Evolutionary conservation across 2,113 vertebrate genomes (phyloP).

Genomic region (Epinephelus lanceolatus): DNA sequence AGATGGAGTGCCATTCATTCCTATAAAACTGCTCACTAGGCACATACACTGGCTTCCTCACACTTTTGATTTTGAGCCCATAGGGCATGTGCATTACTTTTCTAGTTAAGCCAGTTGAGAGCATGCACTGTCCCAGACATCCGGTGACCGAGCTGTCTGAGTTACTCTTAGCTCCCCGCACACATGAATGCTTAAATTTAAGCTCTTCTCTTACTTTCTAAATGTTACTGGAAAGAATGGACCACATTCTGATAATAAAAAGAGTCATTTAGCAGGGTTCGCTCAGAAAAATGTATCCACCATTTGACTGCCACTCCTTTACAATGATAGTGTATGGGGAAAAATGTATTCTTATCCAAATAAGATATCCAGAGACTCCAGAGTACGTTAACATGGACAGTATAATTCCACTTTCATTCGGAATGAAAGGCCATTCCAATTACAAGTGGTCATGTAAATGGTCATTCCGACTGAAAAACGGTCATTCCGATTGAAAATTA

Average conservation of each 20-base stretch:
- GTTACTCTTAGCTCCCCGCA: background rate
- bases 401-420: too few species aligned
- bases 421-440: too few species aligned
- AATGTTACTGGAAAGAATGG: slow-evolving; percentile 1
- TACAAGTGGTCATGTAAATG: too few species aligned
- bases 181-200: background rate
- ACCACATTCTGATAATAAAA: background rate
- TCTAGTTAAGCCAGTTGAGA: background rate
- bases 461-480: too few species aligned
- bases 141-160: background rate
- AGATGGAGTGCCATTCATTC: background rate
- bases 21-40: background rate
- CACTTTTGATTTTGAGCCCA: background rate
- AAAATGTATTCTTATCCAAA: background rate
- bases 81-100: background rate
- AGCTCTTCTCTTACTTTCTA: background rate
- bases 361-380: background rate
- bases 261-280: background rate
- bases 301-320: background rate
- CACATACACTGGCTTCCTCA: background rate
- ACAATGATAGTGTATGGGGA: background rate
- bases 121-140: background rate
- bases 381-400: too few species aligned
- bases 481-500: too few species aligned
- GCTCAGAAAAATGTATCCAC: background rate